Base-by-base conservation (phyloP, 2,113 vertebrate genomes). In the Salvelinus alpinus region DNA sequence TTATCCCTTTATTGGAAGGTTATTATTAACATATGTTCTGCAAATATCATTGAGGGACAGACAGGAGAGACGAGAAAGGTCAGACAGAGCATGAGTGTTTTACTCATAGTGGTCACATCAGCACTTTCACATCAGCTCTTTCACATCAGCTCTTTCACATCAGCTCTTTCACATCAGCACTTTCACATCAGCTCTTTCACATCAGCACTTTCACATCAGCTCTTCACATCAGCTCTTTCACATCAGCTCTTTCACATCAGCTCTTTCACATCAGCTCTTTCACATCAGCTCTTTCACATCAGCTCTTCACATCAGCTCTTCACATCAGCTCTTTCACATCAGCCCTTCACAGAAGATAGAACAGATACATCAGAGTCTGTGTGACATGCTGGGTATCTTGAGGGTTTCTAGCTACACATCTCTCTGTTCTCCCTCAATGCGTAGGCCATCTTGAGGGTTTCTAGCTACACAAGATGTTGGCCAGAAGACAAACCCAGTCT, bases 401-500 rank as follows among this genome's bases (percentile, higher is more conserved):
- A 82, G 83, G 82, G 82, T 64, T 76, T 78, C 82, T 84, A 80
- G 48, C 14, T 48, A 79, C 73, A 70, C 34, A 34, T 34, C 34
- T 71, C 60, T 80, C 59, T 20, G 31, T 65, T 34, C n/a, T 77
- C 75, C 77, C 74, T 70, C 31, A 76, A 79, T 79, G 68, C 47
- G 69, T 51, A 76, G 57, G 82, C 78, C 65, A 64, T 72, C 79
- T 78, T 86, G 73, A 85, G 88, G 85, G 84, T 87, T 84, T 78
- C 70, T 77, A 82, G 81, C 48, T 71, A 78, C 38, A 65, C 4
- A 11, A 12, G 57, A 25, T 73, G 78, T 87, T 76, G 74, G 31
- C 78, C 79, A n/a, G 74, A 82, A 86, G 83, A 78, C 78, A 82
- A 80, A 91, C 86, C 91, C 83, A 81, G 85, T 90, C 88, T 94